Evolutionary conservation across 2,888 invertebrate genomes (phyloP), one percentile per base, ranked within the genome.

Genomic region (Tillus elongatus): DNA sequence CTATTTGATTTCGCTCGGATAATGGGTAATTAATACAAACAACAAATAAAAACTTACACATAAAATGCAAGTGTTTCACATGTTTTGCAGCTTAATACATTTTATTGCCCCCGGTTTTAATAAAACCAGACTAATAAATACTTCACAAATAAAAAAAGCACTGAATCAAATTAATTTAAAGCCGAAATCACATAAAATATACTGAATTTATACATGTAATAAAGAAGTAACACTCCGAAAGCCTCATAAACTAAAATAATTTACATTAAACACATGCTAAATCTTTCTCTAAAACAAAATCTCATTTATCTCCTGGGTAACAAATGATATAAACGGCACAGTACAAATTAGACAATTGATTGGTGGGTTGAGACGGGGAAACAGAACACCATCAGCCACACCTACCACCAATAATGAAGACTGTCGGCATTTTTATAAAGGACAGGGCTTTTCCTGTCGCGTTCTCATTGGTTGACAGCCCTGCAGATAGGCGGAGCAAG

Each of bases 241-340:
- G n/a, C n/a, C n/a, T n/a, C n/a, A n/a, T n/a, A 62, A 62, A 61
- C 49, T 51, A 57, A 56, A 62, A 63, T 62, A 60, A 62, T 62
- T 61, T 60, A 61, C 60, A 64, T 63, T 61, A 61, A 61, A 57
- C 58, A 61, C 60, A 60, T 60, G 58, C 59, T 63, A 63, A 64
- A 63, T 62, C 62, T 62, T 53, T 53, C 54, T 57, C 55, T 57
- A 61, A 64, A 64, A 63, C 62, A 60, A 61, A 64, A 63, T 61
- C 61, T 56, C 62, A 64, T 65, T 63, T 61, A 63, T 64, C 63
- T 60, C 54, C 54, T 30, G 41, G 43, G 56, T 57, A 61, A 63
- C 58, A 61, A 62, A 63, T 60, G 60, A 59, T 56, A 55, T 56
- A 54, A 58, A 57, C 53, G 52, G 54, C 50, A 38, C 41, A 37